Evolutionary conservation across 2,113 vertebrate genomes (phyloP).

Genomic region (Pituophis catenifer): DNA sequence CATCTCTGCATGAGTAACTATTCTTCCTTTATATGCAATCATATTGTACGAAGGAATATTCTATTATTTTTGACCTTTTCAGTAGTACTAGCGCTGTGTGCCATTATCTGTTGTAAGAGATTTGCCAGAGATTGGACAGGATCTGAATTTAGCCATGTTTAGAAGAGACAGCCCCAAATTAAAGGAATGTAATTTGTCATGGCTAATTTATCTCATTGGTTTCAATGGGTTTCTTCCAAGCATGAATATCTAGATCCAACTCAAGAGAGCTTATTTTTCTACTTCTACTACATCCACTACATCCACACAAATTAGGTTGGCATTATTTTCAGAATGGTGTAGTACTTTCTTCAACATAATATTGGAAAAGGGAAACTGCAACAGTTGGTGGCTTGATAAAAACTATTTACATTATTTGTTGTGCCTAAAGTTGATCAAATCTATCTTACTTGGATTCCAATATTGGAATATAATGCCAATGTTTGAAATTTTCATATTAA

Average conservation of each 20-base stretch:
- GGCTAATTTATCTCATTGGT: background rate
- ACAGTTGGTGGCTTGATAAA: background rate
- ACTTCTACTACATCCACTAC: background rate
- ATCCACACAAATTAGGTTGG: background rate
- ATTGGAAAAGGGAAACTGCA: background rate
- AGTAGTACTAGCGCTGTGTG: background rate
- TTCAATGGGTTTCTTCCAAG: background rate
- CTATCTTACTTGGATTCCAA: background rate
- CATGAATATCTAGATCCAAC: background rate
- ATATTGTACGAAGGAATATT: background rate
- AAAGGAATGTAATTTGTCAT: background rate
- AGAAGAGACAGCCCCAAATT: background rate
- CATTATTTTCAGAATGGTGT: background rate
- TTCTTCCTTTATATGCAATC: background rate
- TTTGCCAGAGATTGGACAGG: background rate
- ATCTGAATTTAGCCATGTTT: background rate
- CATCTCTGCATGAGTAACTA: background rate
- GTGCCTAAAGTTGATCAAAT: background rate
- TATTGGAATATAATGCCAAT: background rate
- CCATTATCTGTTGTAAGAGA: background rate
- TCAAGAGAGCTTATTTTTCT: background rate
- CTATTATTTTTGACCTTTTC: background rate
- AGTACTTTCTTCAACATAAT: background rate
- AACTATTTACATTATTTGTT: background rate
- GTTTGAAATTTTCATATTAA: background rate